Conservation (phyloP, 2,113 vertebrate genomes). For the Clupea harengus region DNA sequence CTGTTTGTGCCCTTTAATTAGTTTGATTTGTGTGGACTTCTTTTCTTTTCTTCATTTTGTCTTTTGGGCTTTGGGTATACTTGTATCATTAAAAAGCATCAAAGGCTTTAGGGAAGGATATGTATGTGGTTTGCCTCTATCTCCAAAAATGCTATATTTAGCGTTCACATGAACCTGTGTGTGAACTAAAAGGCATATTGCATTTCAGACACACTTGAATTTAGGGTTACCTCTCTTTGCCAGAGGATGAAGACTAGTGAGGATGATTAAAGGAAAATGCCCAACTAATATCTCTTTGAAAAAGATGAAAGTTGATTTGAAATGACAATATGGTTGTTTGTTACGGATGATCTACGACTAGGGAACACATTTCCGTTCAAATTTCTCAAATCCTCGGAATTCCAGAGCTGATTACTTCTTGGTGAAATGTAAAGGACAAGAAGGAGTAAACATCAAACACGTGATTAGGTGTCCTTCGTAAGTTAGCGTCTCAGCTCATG, state of each 20-base stretch:
- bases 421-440: background rate
- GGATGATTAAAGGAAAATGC: background rate
- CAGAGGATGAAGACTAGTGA: background rate
- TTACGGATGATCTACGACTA: background rate
- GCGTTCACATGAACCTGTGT: background rate
- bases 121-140: background rate
- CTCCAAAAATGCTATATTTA: background rate
- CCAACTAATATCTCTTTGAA: background rate
- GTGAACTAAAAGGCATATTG: background rate
- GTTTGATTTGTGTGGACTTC: conserved; percentile 48
- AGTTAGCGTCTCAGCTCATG: background rate
- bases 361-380: too few species aligned
- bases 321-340: background rate
- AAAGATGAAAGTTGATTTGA: background rate
- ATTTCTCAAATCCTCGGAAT: background rate
- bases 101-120: background rate
- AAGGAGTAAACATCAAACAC: background rate
- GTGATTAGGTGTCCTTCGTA: background rate
- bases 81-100: conserved; percentile 41
- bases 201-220: background rate
- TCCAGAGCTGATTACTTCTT: background rate
- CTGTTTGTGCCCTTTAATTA: conserved; percentile 50
- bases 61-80: conserved; percentile 32
- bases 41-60: conserved; percentile 25
- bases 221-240: background rate